phyloP scores from a whole-genome alignment of 2,797 vertebrate genomes.

The Gadopsis bispinosus region DNA sequence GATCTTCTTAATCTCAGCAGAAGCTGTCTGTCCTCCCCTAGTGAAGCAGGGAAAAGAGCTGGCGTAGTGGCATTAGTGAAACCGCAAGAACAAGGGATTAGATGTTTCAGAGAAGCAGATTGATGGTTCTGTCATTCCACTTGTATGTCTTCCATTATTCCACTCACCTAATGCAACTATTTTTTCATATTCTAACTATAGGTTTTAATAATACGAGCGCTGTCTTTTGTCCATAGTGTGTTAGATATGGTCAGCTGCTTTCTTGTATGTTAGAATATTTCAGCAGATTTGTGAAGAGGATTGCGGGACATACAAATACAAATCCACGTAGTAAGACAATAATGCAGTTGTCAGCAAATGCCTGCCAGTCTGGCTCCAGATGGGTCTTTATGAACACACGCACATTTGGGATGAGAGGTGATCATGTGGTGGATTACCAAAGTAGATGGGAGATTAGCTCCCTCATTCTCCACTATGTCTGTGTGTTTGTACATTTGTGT shows the following conservation, averaged over 20 bases:
- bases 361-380: conserved; percentile 49
- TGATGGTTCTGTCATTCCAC: background rate
- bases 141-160: background rate
- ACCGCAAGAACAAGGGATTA: conserved; percentile 25
- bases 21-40: conserved; percentile 50
- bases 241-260: background rate
- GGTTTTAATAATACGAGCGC: background rate
- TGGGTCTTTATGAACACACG: conserved; percentile 37
- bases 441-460: conserved; percentile 53
- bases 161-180: background rate
- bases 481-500: conserved; percentile 28
- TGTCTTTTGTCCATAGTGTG: background rate
- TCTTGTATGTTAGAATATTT: background rate
- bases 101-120: conserved; percentile 16
- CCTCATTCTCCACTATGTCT: conserved; percentile 9
- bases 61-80: conserved; percentile 28
- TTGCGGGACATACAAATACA: background rate
- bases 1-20: conserved; percentile 63
- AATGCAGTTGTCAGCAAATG: conserved; percentile 21
- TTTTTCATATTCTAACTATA: background rate
- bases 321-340: background rate
- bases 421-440: conserved; percentile 65
- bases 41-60: conserved; percentile 19
- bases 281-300: background rate
- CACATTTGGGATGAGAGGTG: conserved; percentile 49